Percentiles rank a stretch among this genome's conserved stretches.
These are phyloP conservation scores for Diplazon laetatorius DNA, from an alignment of 2,888 invertebrate genomes.

Conservation along the genomic window DNA sequence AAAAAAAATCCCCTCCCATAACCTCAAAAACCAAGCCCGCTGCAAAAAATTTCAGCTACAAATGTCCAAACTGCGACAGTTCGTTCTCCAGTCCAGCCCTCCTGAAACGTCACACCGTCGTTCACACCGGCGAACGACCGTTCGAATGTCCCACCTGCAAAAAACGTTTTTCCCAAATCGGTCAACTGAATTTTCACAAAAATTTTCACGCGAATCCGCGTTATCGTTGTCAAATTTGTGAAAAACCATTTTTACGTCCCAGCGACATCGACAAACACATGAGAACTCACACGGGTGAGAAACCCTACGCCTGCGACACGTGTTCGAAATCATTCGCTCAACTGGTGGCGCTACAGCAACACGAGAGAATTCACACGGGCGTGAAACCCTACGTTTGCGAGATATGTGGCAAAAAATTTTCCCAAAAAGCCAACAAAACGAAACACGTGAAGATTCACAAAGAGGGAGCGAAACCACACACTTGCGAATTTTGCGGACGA, in stretches of 20 bases:
- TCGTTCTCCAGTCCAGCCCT: constrained; percentile 62
- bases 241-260: constrained; percentile 69
- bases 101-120: constrained; percentile 60
- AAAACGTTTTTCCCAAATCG: constrained; percentile 66
- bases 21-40: neutral
- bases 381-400: constrained; percentile 68
- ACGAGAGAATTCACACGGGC: constrained; percentile 68
- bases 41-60: constrained; percentile 34
- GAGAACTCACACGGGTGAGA: constrained; percentile 69
- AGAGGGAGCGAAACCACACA: constrained; percentile 67
- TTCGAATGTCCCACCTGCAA: constrained; percentile 65
- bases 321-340: constrained; percentile 68
- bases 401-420: constrained; percentile 67
- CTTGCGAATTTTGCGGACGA: constrained; percentile 67
- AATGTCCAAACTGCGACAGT: constrained; percentile 62
- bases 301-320: constrained; percentile 65
- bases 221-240: constrained; percentile 68
- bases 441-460: constrained; percentile 71
- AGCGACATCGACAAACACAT: constrained; percentile 71
- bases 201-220: constrained; percentile 69
- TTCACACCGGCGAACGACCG: constrained; percentile 67
- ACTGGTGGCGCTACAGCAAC: constrained; percentile 66
- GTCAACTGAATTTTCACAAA: constrained; percentile 69
- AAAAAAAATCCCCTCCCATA: constrained; percentile 1
- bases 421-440: constrained; percentile 68